Conservation (phyloP, 2,113 vertebrate species). For the Herpetotheres cachinnans region DNA sequence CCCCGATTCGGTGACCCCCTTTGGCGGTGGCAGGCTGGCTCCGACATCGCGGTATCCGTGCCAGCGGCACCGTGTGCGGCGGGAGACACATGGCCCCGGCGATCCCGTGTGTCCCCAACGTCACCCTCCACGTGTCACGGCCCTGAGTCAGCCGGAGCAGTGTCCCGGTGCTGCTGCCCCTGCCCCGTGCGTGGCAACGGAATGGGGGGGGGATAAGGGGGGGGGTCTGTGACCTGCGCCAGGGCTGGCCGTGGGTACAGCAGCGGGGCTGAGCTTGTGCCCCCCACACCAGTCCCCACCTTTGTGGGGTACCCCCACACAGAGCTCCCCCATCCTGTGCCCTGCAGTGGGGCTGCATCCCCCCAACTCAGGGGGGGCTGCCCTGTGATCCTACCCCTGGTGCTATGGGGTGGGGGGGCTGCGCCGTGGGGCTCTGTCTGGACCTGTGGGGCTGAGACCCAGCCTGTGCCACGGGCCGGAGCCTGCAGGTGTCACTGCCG, state of each 20-base stretch:
- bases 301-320: not conserved
- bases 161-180: not conserved
- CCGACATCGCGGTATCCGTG: not conserved
- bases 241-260: too few species aligned
- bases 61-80: not conserved
- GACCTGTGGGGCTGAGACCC: not conserved
- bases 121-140: not conserved
- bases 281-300: not conserved
- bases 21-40: not conserved
- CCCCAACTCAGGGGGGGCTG: rapidly evolving
- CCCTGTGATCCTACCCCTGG: not conserved
- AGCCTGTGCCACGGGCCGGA: not conserved
- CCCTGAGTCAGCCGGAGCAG: not conserved
- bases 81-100: not conserved
- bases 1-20: not conserved
- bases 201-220: too few species aligned
- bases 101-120: not conserved
- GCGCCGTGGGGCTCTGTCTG: not conserved
- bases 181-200: not conserved
- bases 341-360: not conserved
- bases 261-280: too few species aligned
- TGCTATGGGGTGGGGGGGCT: not conserved
- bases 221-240: not conserved
- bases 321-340: too few species aligned
- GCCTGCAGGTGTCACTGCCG: not conserved